Base-by-base conservation (phyloP, 2,113 vertebrate species). In the Ifrita kowaldi region DNA sequence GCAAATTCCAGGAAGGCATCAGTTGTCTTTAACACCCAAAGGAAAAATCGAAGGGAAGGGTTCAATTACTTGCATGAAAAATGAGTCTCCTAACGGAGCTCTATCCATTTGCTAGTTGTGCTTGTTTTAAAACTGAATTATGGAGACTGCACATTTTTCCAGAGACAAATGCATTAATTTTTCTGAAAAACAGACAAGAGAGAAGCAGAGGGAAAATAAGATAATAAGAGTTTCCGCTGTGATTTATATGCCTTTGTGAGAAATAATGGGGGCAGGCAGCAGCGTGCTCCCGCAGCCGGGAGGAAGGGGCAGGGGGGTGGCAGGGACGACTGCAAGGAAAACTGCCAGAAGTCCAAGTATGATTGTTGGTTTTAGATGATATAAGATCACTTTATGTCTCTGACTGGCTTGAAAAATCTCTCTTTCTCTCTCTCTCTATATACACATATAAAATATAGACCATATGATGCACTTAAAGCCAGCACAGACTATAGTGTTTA, bases 101-200 rank as follows among this genome's bases (percentile, higher is more conserved):
- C 97, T 97, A 96, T 97, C 97, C 96, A 92, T 96, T 81, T 94
- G 93, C 94, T 93, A 68, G 89, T 81, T 74, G 77, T 89, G 97
- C 96, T 97, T 98, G 96, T 97, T 98, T 98, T 97, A 97, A 97
- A 98, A 95, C 97, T 98, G 98, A 98, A 97, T 98, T 98, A 98
- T 97, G 96, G 98, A 92, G 62, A 85, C 88, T 92, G 95, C 93
- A 93, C 95, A 84, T 89, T 98, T 97, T 97, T 84, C 96, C 91
- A 90, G 97, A 98, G 97, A 98, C 97, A 95, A 77, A 57, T 88
- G 93, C 98, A 98, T 98, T 98, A 97, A 98, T 98, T 98, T 97
- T 95, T 97, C 97, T 97, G 77, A 79, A 77, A 97, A 93, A 97
- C 90, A 95, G 96, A 97, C 96, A 97, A 93, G 96, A 90, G 93